Conservation (phyloP, 2,113 vertebrate genomes). For the Pseudolaguvia tuberculata region DNA sequence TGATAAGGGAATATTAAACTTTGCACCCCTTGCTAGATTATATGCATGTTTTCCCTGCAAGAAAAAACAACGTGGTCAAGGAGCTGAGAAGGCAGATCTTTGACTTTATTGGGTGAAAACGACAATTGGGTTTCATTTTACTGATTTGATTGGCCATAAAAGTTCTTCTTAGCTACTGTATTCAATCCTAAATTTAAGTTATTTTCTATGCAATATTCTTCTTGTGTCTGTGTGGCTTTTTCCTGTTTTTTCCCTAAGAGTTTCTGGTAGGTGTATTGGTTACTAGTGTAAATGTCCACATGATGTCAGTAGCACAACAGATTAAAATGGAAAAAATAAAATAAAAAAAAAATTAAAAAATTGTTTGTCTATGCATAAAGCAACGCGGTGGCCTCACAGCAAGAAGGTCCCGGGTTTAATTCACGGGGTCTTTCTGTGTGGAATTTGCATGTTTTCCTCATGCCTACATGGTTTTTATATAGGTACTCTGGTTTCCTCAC, state of each 20-base stretch:
- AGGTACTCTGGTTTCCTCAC: too few relatives aligned
- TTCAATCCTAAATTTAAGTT: background rate
- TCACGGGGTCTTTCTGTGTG: too few relatives aligned
- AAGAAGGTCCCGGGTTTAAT: too few relatives aligned
- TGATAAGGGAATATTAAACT: background rate
- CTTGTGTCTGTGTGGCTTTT: background rate
- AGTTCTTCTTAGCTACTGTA: too few relatives aligned
- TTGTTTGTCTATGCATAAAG: too few relatives aligned
- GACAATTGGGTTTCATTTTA: background rate
- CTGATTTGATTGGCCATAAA: background rate
- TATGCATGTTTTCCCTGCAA: background rate
- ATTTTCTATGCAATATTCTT: background rate
- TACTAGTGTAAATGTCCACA: conserved; percentile 11
- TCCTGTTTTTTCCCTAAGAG: background rate
- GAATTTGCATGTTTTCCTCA: too few relatives aligned
- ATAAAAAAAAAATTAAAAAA: too few relatives aligned
- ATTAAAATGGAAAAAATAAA: too few relatives aligned
- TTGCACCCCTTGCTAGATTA: background rate
- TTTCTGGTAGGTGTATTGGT: background rate
- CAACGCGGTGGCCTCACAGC: too few relatives aligned
- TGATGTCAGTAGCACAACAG: conserved; percentile 26
- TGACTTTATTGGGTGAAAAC: background rate
- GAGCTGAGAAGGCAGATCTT: background rate
- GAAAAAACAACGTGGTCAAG: background rate
- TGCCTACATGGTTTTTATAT: too few relatives aligned